Conservation (phyloP, 2,888 invertebrate species). For the Drosophila tanythrix region DNA sequence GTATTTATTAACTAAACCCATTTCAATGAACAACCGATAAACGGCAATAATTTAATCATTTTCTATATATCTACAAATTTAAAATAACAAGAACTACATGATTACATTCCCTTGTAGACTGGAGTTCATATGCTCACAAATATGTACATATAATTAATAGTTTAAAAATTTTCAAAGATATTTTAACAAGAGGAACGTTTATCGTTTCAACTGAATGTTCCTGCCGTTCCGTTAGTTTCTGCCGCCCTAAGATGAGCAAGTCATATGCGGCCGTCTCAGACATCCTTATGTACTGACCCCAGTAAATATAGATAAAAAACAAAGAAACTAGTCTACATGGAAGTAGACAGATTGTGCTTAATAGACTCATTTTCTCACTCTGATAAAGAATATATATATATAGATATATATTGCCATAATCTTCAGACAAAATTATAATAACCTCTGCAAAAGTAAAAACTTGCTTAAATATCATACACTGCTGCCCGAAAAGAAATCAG, state of each 20-base stretch:
- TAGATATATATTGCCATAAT: not conserved
- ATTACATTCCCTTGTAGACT: not conserved
- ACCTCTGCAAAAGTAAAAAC: not conserved
- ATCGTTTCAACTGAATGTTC: not conserved
- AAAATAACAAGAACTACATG: not conserved
- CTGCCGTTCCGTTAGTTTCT: not conserved
- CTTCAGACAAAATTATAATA: not conserved
- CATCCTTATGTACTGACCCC: slow-evolving; percentile 12
- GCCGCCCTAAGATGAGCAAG: not conserved
- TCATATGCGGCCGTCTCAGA: not conserved
- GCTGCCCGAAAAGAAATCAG: slow-evolving; percentile 3
- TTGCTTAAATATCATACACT: slow-evolving; percentile 11
- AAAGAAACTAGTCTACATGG: not conserved
- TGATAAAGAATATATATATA: not conserved
- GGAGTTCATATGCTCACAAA: not conserved
- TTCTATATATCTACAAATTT: not conserved
- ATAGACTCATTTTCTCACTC: not conserved
- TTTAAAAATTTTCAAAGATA: not conserved
- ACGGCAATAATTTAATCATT: slow-evolving; percentile 34
- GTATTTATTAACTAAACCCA: slow-evolving; percentile 44
- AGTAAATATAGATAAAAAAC: slow-evolving; percentile 2
- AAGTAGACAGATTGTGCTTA: not conserved
- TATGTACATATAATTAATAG: not conserved
- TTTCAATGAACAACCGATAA: slow-evolving; percentile 5
- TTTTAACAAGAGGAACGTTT: not conserved